phyloP scores from a whole-genome alignment of 2,888 invertebrate species.

The Lordiphosa fenestrarum region DNA sequence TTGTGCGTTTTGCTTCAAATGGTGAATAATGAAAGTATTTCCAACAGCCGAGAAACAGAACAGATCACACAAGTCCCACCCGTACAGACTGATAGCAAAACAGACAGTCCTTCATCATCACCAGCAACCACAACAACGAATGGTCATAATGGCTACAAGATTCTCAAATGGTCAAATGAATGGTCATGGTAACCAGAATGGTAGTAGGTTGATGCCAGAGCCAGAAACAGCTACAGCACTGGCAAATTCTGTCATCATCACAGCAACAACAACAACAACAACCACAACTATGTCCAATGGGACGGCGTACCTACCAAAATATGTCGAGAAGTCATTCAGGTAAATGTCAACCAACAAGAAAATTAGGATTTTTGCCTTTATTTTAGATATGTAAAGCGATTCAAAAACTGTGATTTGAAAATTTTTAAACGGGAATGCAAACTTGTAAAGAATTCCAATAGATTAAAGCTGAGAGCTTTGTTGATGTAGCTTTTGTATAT shows the following conservation, averaged over 20 bases:
- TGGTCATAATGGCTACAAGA: conserved; percentile 26
- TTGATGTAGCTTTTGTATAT: too few species aligned
- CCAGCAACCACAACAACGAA: conserved; percentile 20
- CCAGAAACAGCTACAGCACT: not conserved
- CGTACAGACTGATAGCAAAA: conserved; percentile 41
- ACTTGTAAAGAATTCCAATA: too few species aligned
- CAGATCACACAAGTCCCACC: conserved; percentile 57
- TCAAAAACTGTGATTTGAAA: too few species aligned
- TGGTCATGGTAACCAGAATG: conserved; percentile 26
- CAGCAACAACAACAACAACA: conserved; percentile 24
- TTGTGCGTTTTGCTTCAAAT: conserved; percentile 24
- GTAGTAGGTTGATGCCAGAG: conserved; percentile 17
- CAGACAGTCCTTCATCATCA: conserved; percentile 19
- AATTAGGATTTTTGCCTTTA: conserved; percentile 7
- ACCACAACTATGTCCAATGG: conserved; percentile 54
- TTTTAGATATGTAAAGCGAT: conserved; percentile 9
- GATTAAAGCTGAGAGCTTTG: too few species aligned
- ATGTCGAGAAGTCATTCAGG: conserved; percentile 81
- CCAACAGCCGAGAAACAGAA: conserved; percentile 70
- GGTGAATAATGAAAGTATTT: conserved; percentile 61
- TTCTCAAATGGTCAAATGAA: conserved; percentile 26
- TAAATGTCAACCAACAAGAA: conserved; percentile 67
- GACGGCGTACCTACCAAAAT: conserved; percentile 78
- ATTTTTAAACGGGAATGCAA: too few species aligned
- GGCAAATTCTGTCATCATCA: conserved; percentile 10